Evolutionary conservation across 2,888 invertebrate genomes (phyloP).

Genomic region (Epirrita christyi): DNA sequence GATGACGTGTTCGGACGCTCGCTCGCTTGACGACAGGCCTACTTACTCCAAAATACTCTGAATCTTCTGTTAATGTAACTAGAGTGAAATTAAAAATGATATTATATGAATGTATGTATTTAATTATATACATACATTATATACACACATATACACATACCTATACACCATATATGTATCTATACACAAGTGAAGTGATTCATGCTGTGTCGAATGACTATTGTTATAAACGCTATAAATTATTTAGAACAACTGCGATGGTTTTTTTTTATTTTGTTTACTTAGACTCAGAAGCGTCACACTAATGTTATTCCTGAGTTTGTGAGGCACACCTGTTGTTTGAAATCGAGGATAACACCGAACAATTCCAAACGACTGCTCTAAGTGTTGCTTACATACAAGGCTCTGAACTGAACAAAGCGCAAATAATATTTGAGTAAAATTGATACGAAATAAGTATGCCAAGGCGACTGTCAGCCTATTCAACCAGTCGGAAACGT

Average conservation of each 20-base stretch:
- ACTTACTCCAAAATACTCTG: conserved; percentile 5
- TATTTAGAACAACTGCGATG: neutral
- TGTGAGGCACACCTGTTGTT: conserved; percentile 7
- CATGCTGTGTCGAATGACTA: neutral
- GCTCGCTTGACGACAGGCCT: conserved; percentile 8
- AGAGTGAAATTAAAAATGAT: neutral
- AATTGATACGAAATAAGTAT: conserved; percentile 69
- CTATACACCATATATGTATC: too few species aligned
- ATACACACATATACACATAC: too few species aligned
- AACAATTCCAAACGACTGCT: neutral
- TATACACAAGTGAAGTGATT: neutral
- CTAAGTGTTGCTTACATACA: conserved; percentile 6
- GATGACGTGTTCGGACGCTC: conserved; percentile 8
- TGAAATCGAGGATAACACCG: neutral
- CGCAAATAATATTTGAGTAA: conserved; percentile 49
- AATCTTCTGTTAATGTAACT: conserved; percentile 7
- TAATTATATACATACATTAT: too few species aligned
- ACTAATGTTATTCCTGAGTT: neutral
- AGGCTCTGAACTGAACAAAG: conserved; percentile 18
- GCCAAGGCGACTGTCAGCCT: conserved; percentile 71
- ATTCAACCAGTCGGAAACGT: conserved; percentile 70
- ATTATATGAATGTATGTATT: neutral
- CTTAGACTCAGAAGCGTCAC: neutral
- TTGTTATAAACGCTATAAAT: neutral
- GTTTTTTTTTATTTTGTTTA: neutral